Percentiles rank a stretch among this genome's conserved stretches.
phyloP scores from a whole-genome alignment of 2,113 vertebrate genomes.

The Trachemys scripta region DNA sequence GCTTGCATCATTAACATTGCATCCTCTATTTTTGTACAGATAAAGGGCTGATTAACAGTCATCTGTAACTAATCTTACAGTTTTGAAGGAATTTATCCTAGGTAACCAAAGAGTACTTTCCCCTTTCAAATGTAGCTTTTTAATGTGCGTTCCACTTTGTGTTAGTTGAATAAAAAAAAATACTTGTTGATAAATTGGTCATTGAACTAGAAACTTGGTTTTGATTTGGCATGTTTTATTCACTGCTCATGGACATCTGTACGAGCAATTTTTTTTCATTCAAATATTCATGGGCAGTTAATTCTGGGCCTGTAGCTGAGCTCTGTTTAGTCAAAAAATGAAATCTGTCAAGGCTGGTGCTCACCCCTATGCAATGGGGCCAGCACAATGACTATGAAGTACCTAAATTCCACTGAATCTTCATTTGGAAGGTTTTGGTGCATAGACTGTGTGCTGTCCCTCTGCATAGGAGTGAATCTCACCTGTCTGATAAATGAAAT shows the following conservation, averaged over 20 bases:
- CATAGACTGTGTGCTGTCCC: neutral
- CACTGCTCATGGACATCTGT: neutral
- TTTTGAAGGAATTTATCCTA: neutral
- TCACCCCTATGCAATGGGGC: neutral
- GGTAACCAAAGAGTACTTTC: neutral
- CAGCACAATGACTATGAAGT: neutral
- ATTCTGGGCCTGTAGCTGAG: neutral
- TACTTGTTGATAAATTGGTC: neutral
- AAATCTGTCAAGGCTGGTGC: neutral
- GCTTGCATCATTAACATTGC: accelerated
- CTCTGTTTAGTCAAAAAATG: neutral
- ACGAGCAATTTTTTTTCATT: neutral
- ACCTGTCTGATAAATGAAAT: neutral
- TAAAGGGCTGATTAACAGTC: accelerated
- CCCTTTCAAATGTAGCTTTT: neutral
- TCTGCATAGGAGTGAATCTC: neutral
- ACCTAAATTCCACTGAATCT: neutral
- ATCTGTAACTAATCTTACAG: accelerated
- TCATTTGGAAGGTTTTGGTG: neutral
- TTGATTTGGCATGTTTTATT: accelerated
- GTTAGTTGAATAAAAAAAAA: neutral
- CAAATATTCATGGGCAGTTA: neutral
- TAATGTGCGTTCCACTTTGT: neutral
- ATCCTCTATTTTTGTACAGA: neutral
- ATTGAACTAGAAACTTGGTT: accelerated